These are phyloP conservation scores for Stegophylla sp. DNA, from an alignment of 2,888 invertebrate species.

Conservation along the genomic window DNA sequence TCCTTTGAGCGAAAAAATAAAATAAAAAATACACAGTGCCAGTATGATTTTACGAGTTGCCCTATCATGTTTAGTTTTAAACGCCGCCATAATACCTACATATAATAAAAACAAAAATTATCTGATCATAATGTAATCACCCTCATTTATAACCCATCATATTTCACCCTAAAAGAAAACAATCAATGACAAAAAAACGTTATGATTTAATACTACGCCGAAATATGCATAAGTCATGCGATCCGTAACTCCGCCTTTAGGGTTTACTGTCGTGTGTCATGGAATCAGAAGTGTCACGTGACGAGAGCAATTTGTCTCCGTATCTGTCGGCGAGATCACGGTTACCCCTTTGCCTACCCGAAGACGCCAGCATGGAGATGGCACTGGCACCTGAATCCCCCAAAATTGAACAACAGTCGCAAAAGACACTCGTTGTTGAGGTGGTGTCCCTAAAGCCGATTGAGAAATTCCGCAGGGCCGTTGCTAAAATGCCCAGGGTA, in stretches of 20 bases:
- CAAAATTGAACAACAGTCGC: slow-evolving; percentile 50
- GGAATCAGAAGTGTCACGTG: slow-evolving; percentile 59
- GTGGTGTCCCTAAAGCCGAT: slow-evolving; percentile 60
- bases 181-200: slow-evolving; percentile 56
- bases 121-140: slow-evolving; percentile 49
- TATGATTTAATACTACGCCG: slow-evolving; percentile 54
- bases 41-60: slow-evolving; percentile 49
- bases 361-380: slow-evolving; percentile 61
- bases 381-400: slow-evolving; percentile 57
- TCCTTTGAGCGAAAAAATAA: slow-evolving; percentile 13
- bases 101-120: slow-evolving; percentile 33
- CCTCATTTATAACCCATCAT: slow-evolving; percentile 50
- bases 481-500: slow-evolving; percentile 60
- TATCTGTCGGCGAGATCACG: slow-evolving; percentile 63
- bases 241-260: slow-evolving; percentile 56
- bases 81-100: slow-evolving; percentile 1
- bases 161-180: slow-evolving; percentile 48
- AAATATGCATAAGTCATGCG: slow-evolving; percentile 57
- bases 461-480: slow-evolving; percentile 60
- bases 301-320: slow-evolving; percentile 61
- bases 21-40: slow-evolving; percentile 18
- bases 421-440: slow-evolving; percentile 59
- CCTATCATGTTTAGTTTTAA: slow-evolving; percentile 36
- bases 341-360: slow-evolving; percentile 63
- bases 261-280: slow-evolving; percentile 58